Percentiles rank a stretch among this genome's conserved stretches.
phyloP scores from a whole-genome alignment of 2,797 vertebrate species.

The Enteromius argenteus region DNA sequence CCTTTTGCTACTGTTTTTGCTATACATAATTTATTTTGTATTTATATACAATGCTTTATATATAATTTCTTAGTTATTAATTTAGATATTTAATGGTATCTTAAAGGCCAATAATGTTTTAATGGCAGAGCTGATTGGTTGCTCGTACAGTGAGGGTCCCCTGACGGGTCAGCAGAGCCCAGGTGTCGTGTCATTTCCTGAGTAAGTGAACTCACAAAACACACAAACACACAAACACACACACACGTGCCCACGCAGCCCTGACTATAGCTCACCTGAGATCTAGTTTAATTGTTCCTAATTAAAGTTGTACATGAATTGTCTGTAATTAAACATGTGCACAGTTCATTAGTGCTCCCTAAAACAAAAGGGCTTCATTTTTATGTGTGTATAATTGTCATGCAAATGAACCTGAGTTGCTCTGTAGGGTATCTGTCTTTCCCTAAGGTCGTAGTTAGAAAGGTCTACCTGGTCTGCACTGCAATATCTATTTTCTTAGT shows the following conservation, averaged over 20 bases:
- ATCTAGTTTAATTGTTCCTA: slow-evolving; percentile 58
- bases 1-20: not conserved
- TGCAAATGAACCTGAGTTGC: slow-evolving; percentile 56
- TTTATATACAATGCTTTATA: not conserved
- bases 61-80: not conserved
- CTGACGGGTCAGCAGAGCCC: slow-evolving; percentile 30
- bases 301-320: slow-evolving; percentile 65
- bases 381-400: slow-evolving; percentile 51
- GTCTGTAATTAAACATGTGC: slow-evolving; percentile 63
- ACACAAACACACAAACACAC: slow-evolving; percentile 39
- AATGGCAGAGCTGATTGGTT: slow-evolving; percentile 48
- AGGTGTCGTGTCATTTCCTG: slow-evolving; percentile 55
- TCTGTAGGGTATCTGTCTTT: slow-evolving; percentile 37
- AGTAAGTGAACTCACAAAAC: slow-evolving; percentile 45
- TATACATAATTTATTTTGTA: not conserved
- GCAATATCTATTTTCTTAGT: not conserved
- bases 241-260: slow-evolving; percentile 13
- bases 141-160: slow-evolving; percentile 29
- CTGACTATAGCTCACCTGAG: slow-evolving; percentile 60
- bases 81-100: slow-evolving; percentile 43
- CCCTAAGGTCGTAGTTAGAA: slow-evolving; percentile 24
- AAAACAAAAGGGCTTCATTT: slow-evolving; percentile 59
- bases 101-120: slow-evolving; percentile 46
- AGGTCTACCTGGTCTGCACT: not conserved
- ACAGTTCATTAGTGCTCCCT: slow-evolving; percentile 60